Evolutionary conservation across 2,797 vertebrate genomes (phyloP).

Genomic region (Lycodopsis pacificus): DNA sequence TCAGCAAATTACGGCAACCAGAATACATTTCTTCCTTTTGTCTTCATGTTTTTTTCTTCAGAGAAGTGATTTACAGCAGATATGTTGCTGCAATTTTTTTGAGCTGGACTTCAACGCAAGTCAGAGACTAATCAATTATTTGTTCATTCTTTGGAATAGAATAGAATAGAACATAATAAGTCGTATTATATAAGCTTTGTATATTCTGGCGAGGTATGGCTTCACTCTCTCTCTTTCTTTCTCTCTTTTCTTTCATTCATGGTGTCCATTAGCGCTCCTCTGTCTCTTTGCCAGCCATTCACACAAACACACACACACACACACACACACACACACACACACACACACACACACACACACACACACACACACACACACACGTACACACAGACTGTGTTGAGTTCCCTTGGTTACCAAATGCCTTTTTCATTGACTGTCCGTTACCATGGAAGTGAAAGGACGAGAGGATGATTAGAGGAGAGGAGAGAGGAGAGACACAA

Average conservation of each 20-base stretch:
- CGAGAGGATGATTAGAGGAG: constrained; percentile 53
- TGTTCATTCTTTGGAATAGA: background rate
- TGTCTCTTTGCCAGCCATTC: constrained; percentile 72
- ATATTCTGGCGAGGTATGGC: background rate
- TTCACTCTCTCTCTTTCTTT: constrained; percentile 1
- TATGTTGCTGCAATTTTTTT: no score
- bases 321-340: constrained; percentile 48
- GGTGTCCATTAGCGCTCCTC: constrained; percentile 61
- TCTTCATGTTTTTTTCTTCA: no score
- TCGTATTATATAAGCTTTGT: background rate
- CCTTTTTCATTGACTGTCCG: constrained; percentile 76
- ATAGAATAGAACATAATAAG: background rate
- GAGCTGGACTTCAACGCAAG: no score
- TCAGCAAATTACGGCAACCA: no score
- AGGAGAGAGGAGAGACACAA: constrained; percentile 18
- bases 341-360: constrained; percentile 33
- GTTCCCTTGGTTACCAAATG: constrained; percentile 73
- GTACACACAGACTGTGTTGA: constrained; percentile 37
- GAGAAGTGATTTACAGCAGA: no score
- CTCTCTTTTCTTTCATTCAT: constrained; percentile 51
- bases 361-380: constrained; percentile 33
- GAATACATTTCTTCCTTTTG: no score
- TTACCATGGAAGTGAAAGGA: constrained; percentile 72
- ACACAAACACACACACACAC: constrained; percentile 45
- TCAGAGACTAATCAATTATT: background rate